Base-by-base conservation (phyloP, 1,140 invertebrate species). In the Tenebrio molitor region DNA sequence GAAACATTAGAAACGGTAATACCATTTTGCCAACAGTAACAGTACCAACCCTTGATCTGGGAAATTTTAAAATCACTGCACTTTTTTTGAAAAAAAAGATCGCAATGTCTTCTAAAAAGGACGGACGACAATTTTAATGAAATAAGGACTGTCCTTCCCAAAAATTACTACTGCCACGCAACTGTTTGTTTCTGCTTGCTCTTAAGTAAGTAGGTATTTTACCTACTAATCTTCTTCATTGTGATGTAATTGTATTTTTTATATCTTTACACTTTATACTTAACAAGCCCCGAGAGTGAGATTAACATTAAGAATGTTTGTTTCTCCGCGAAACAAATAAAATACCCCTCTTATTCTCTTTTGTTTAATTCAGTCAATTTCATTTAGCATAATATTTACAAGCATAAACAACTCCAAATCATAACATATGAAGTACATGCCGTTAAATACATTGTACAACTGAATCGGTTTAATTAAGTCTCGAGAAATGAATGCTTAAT, bases 351-450 rank as follows among this genome's bases (percentile, higher is more conserved):
- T 29, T 58, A 25, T 25, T 58, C 8, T 58, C 23, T 58, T 29
- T 25, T 14, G 23, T 58, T 58, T 58, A 58, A 58, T 58, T 58
- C 50, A 58, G 50, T 58, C 50, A 58, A 29, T 25, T 58, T 29
- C 21, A 58, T 50, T 70, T 71, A 76, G 74, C 74, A 44, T 68
- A 53, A 70, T 76, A 76, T 74, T 15, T 71, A 72, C 72, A 72
- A 64, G 65, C 34, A 68, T 23, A 62, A 44, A 68, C 39, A 17
- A 39, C 34, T 42, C 12, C 8, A 14, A 16, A 12, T 29, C 25
- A 21, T 53, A 58, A 58, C 4, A 46, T 46, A 58, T 58, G 50
- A 58, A 58, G 50, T 58, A 58, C 50, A 58, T 58, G 23, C 50
- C 36, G 36, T 58, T n/a, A 29, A 29, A 29, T 29, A 21, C 7